A percentile compares a stretch with the other conserved stretches of the same genome.
These are phyloP conservation scores for Epizoanthus illoricatus DNA, from an alignment of 92 coral and sea anemone species.

Conservation along the genomic window DNA sequence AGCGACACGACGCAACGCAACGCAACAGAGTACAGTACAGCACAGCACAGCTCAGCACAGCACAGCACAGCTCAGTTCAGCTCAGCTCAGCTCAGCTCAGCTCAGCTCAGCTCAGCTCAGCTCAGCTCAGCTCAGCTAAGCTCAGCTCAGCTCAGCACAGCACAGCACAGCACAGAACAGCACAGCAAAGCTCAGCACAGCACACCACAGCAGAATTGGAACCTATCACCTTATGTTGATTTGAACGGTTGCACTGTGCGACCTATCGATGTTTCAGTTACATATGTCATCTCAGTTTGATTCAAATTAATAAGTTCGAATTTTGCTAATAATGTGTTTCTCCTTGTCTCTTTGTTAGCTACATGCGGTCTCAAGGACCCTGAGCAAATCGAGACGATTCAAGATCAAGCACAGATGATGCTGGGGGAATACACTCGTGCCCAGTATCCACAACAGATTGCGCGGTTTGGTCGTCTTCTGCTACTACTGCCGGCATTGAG, in stretches of 20 bases:
- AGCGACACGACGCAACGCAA: not conserved
- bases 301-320: too few species aligned
- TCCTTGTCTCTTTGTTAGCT: conserved; percentile 43
- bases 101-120: not conserved
- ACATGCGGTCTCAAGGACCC: conserved; percentile 85
- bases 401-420: conserved; percentile 92
- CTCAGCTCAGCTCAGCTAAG: not conserved
- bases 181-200: not conserved
- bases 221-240: too few species aligned
- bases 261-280: too few species aligned
- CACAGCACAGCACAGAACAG: not conserved
- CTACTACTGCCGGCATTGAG: conserved; percentile 79
- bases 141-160: not conserved
- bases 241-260: too few species aligned
- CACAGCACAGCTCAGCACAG: not conserved
- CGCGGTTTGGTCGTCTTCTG: conserved; percentile 90
- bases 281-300: too few species aligned
- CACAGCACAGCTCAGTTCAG: not conserved
- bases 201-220: not conserved
- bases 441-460: conserved; percentile 75
- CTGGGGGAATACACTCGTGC: conserved; percentile 86
- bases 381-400: conserved; percentile 85
- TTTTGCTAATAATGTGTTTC: not conserved
- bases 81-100: not conserved
- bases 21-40: not conserved